A percentile compares a stretch with the other conserved stretches of the same genome.
Evolutionary conservation across 2,797 vertebrate species (phyloP).

Genomic region (Morus bassanus): DNA sequence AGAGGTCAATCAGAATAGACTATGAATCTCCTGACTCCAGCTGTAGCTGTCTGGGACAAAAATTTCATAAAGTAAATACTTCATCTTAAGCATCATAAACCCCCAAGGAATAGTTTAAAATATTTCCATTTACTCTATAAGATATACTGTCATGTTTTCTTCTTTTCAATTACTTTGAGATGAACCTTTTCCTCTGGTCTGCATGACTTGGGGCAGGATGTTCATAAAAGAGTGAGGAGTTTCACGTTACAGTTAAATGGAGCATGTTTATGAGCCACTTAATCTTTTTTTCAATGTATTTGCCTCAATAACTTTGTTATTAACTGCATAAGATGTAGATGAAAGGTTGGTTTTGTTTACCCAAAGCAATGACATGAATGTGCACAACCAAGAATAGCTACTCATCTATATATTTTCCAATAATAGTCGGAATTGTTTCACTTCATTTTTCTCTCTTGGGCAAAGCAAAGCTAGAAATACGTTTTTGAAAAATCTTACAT

Average conservation of each 20-base stretch:
- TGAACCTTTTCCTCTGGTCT: slow-evolving; percentile 7
- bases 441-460: not conserved
- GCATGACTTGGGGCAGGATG: not conserved
- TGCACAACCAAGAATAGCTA: not conserved
- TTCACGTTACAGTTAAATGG: slow-evolving; percentile 33
- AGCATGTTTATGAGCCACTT: slow-evolving; percentile 20
- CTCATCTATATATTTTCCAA: not conserved
- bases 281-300: not conserved
- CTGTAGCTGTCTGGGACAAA: not conserved
- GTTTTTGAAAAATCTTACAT: not conserved
- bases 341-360: slow-evolving; percentile 1
- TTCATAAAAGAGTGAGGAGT: not conserved
- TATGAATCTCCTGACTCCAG: not conserved
- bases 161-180: not conserved
- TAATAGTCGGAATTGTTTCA: not conserved
- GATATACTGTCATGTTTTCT: not conserved
- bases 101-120: not conserved
- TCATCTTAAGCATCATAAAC: not conserved
- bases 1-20: not conserved
- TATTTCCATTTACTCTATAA: not conserved
- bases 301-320: slow-evolving; percentile 15
- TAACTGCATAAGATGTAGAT: not conserved
- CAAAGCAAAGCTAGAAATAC: not conserved
- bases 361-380: not conserved
- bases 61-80: not conserved